Percentiles rank a stretch among this genome's conserved stretches.
Conservation (phyloP, 2,113 vertebrate genomes). For the Lipotes vexillifer region DNA sequence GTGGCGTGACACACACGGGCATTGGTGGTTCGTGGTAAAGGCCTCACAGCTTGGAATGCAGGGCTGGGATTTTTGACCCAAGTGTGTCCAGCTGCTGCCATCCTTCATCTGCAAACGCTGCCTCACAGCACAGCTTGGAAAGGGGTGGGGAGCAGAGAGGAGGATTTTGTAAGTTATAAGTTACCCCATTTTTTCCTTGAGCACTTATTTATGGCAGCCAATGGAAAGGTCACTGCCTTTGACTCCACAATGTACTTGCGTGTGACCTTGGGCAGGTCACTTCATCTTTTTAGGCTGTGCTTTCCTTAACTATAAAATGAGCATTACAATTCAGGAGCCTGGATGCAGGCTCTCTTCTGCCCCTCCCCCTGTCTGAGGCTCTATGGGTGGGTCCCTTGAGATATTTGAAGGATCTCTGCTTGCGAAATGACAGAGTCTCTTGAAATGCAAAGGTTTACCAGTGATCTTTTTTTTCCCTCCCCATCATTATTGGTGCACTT, state of each 20-base stretch:
- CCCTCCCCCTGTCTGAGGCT: background rate
- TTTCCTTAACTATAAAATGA: background rate
- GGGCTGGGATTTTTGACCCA: background rate
- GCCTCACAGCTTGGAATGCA: background rate
- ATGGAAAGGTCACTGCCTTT: background rate
- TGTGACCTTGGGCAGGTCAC: background rate
- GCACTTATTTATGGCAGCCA: background rate
- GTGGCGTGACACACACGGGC: accelerated
- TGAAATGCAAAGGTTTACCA: conserved; percentile 20
- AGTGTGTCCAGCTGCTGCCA: background rate
- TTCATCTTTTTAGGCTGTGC: background rate
- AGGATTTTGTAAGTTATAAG: background rate
- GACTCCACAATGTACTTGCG: background rate
- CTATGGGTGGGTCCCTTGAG: background rate
- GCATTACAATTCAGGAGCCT: background rate
- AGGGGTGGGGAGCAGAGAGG: background rate
- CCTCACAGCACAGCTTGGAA: background rate
- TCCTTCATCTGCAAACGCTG: background rate
- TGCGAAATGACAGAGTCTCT: conserved; percentile 25
- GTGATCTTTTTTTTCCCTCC: background rate
- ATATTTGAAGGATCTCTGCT: background rate
- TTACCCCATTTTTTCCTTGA: background rate
- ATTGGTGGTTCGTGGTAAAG: accelerated
- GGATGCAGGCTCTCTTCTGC: background rate
- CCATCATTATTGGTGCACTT: background rate